Percentiles rank a stretch among this genome's conserved stretches.
Evolutionary conservation across 2,888 invertebrate species (phyloP).

Genomic region (Pteria penguin): DNA sequence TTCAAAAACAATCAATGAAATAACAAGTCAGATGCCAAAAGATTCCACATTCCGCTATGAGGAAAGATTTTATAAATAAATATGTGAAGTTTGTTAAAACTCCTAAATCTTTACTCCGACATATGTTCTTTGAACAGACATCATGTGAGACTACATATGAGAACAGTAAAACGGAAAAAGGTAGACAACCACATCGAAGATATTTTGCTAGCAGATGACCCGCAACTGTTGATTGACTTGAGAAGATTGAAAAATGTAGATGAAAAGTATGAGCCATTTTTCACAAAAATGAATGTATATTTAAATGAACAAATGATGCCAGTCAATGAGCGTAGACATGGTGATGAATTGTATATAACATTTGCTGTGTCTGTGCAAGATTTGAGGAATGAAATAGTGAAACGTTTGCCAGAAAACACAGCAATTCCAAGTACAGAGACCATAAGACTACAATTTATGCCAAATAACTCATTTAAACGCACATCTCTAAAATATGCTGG

Average conservation of each 20-base stretch:
- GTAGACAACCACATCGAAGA: conserved; percentile 10
- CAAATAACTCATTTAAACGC: conserved; percentile 24
- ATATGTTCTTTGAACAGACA: conserved; percentile 22
- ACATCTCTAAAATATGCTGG: conserved; percentile 36
- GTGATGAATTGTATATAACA: conserved; percentile 39
- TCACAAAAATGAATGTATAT: conserved; percentile 25
- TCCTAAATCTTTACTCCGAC: conserved; percentile 15
- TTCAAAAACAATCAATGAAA: not conserved
- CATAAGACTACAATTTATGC: conserved; percentile 37
- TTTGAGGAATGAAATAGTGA: conserved; percentile 14
- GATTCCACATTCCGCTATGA: conserved; percentile 23
- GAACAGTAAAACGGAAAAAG: not conserved
- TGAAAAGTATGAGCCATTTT: conserved; percentile 25
- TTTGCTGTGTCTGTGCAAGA: conserved; percentile 33
- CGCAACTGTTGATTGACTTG: conserved; percentile 19
- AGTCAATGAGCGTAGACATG: conserved; percentile 31
- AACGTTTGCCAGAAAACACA: conserved; percentile 31
- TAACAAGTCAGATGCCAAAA: conserved; percentile 17
- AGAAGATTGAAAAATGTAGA: conserved; percentile 10
- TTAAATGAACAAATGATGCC: conserved; percentile 37
- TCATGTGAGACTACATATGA: not conserved
- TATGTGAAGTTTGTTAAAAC: conserved; percentile 32
- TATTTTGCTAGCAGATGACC: conserved; percentile 26
- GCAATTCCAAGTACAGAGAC: conserved; percentile 34
- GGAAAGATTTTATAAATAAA: conserved; percentile 31